Evolutionary conservation across 2,888 invertebrate species (phyloP).

Genomic region (Aquatica leii): DNA sequence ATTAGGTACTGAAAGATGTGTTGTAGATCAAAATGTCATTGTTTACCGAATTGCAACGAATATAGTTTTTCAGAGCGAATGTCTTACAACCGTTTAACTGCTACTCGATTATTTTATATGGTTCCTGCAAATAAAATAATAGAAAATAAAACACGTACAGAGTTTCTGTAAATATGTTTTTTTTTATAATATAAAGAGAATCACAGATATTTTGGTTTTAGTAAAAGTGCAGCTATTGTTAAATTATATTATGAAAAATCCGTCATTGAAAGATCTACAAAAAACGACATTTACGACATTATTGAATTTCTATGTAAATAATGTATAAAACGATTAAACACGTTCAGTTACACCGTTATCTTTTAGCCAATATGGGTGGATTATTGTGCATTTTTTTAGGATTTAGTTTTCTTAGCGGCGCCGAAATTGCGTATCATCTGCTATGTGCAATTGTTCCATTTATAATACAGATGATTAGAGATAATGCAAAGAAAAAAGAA

Average conservation of each 20-base stretch:
- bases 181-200: background rate
- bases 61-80: conserved; percentile 1
- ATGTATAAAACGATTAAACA: background rate
- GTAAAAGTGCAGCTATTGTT: conserved; percentile 12
- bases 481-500: background rate
- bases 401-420: conserved; percentile 23
- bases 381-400: conserved; percentile 21
- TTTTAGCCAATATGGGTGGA: conserved; percentile 23
- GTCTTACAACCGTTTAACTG: conserved; percentile 8
- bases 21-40: conserved; percentile 22
- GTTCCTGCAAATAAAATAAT: background rate
- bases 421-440: conserved; percentile 16
- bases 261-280: background rate
- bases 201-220: background rate
- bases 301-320: conserved; percentile 18
- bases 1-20: background rate
- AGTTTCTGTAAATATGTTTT: background rate
- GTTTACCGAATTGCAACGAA: conserved; percentile 20
- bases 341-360: background rate
- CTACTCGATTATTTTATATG: background rate
- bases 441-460: conserved; percentile 10
- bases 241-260: background rate
- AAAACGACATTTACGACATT: conserved; percentile 20
- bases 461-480: background rate
- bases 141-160: background rate